Base-by-base conservation (phyloP, 2,888 invertebrate species). In the Drosophila falleni region DNA sequence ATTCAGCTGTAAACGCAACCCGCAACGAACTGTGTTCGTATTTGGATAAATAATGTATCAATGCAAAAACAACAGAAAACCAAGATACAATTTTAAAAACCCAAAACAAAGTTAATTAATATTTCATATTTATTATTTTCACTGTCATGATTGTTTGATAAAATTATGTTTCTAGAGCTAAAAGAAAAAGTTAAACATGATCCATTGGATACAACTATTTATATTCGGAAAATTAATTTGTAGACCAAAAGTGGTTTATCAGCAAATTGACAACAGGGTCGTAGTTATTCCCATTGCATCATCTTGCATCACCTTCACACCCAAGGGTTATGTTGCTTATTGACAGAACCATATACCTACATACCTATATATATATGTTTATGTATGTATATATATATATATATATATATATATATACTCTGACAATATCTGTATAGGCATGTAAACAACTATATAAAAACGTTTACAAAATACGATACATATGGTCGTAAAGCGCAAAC, bases 1-100 rank as follows among this genome's bases (percentile, higher is more conserved):
- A 56, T 63, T 78, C 62, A 50, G 29, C 51, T 67, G 68, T 42
- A 77, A 74, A 72, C 29, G 51, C 60, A 65, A 16, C 33, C 2
- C 23, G 23, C 23, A 41, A 9, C 31, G 42, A 16, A 35, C 31
- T 9, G 23, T 35, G 37, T 58, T 42, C 23, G 31, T 1, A 50
- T 31, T 29, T 9, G 8, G 35, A 37, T 2, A 37, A n/a, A 37
- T 37, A 37, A n/a, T 35, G 42, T 8, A 44, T 23, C 11, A 13
- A 13, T 6, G 6, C 26, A 29, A n/a, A 2, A n/a, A n/a, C 9
- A 46, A 5, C 23, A 29, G 5, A 29, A 9, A 29, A 13, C 5
- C 3, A 6, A 23, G 1, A 23, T 19, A 5, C 5, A 15, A 6
- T 15, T 39, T 15, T 8, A 15, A 31, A 9, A 9, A 31, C 0